These are phyloP conservation scores for Cyphomyrmex costatus DNA, from an alignment of 1,140 invertebrate species.

Conservation along the genomic window DNA sequence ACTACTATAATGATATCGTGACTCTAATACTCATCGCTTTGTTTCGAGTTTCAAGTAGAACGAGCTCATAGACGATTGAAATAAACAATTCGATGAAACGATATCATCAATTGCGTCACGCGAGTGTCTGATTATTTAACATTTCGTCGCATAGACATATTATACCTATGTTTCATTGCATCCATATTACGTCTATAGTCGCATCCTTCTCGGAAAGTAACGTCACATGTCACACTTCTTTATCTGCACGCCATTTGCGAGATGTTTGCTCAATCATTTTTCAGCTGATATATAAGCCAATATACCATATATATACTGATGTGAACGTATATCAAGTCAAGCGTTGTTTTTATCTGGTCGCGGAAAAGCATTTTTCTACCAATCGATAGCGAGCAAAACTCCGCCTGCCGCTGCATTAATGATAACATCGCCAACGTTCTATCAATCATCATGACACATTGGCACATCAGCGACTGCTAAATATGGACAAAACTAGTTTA, in stretches of 20 bases:
- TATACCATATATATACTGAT: neutral
- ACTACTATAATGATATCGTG: slow-evolving; percentile 43
- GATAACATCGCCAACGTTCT: slow-evolving; percentile 12
- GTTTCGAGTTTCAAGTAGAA: neutral
- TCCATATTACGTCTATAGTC: neutral
- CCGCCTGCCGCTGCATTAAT: slow-evolving; percentile 23
- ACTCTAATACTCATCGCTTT: neutral
- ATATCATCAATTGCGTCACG: slow-evolving; percentile 29
- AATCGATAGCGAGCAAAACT: slow-evolving; percentile 29
- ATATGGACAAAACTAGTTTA: slow-evolving; percentile 34
- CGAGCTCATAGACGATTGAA: neutral
- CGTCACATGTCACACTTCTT: slow-evolving; percentile 27
- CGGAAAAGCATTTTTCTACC: slow-evolving; percentile 36
- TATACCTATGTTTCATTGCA: too few relatives aligned
- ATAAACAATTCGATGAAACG: slow-evolving; percentile 23
- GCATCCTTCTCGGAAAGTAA: slow-evolving; percentile 43
- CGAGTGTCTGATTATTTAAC: slow-evolving; percentile 39
- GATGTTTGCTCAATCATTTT: slow-evolving; percentile 40
- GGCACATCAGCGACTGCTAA: neutral
- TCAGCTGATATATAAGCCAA: neutral
- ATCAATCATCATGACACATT: slow-evolving; percentile 47
- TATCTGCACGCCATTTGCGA: slow-evolving; percentile 43
- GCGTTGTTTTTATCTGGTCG: slow-evolving; percentile 13
- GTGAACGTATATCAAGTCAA: neutral
- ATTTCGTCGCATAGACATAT: neutral